Evolutionary conservation across 2,888 invertebrate genomes (phyloP).

Genomic region (Omphaloscelis lunosa): DNA sequence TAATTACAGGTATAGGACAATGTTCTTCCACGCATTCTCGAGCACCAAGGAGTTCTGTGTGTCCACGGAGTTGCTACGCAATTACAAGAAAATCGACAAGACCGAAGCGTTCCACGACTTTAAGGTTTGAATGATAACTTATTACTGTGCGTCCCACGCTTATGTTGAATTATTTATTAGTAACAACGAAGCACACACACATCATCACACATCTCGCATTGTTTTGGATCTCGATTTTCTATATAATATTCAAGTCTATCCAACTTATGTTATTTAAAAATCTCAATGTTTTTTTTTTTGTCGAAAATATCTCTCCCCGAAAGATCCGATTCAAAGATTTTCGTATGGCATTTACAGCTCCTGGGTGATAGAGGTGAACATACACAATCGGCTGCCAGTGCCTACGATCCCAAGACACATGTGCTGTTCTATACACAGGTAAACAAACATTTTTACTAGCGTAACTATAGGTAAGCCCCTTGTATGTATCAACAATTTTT

Average conservation of each 20-base stretch:
- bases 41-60: slow-evolving; percentile 95
- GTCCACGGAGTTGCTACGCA: slow-evolving; percentile 93
- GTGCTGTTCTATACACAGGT: slow-evolving; percentile 95
- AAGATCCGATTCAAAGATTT: background rate
- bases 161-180: slow-evolving; percentile 59
- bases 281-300: background rate
- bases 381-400: slow-evolving; percentile 94
- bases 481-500: background rate
- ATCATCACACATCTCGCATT: slow-evolving; percentile 27
- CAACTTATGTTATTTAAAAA: background rate
- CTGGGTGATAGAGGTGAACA: slow-evolving; percentile 93
- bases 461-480: background rate
- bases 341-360: slow-evolving; percentile 77
- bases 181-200: slow-evolving; percentile 35
- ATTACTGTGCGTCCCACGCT: slow-evolving; percentile 43
- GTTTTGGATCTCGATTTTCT: background rate
- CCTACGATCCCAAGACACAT: slow-evolving; percentile 92
- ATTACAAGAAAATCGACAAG: slow-evolving; percentile 93
- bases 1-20: slow-evolving; percentile 90
- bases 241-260: background rate
- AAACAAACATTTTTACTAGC: slow-evolving; percentile 13
- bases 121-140: slow-evolving; percentile 88
- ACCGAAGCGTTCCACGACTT: slow-evolving; percentile 93
- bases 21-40: slow-evolving; percentile 96
- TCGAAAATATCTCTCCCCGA: background rate